A percentile compares a stretch with the other conserved stretches of the same genome.
These are phyloP conservation scores for Tetragonisca angustula DNA, from an alignment of 2,888 invertebrate genomes.

Conservation along the genomic window DNA sequence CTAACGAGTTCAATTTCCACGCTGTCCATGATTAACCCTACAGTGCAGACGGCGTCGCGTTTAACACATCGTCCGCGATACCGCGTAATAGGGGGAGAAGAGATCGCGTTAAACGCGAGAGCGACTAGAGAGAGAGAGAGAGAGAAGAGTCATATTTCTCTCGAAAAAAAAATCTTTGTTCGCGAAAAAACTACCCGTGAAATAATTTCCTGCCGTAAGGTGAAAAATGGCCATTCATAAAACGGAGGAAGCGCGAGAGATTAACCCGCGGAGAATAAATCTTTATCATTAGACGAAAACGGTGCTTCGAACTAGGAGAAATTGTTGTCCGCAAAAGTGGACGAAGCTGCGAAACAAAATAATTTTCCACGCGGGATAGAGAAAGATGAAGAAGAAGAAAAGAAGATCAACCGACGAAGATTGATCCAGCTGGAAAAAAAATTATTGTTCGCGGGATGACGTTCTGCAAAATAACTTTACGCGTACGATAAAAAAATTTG, in stretches of 20 bases:
- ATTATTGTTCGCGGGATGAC: not conserved
- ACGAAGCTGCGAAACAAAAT: not conserved
- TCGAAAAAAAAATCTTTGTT: not conserved
- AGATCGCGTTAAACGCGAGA: not conserved
- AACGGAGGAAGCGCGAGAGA: too few species aligned
- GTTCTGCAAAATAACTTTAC: not conserved
- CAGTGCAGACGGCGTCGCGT: constrained; percentile 24
- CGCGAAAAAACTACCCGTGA: not conserved
- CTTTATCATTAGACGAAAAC: too few species aligned
- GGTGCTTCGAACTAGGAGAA: too few species aligned
- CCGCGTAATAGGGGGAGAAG: not conserved
- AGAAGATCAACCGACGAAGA: not conserved
- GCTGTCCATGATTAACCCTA: constrained; percentile 38
- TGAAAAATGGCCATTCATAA: too few species aligned
- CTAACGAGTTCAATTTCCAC: constrained; percentile 21
- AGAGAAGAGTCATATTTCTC: not conserved
- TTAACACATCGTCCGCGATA: constrained; percentile 27
- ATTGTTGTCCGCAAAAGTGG: too few species aligned
- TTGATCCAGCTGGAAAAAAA: not conserved
- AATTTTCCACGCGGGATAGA: not conserved
- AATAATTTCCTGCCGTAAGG: too few species aligned
- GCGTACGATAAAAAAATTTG: not conserved
- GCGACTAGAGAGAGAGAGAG: not conserved
- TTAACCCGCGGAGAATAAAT: too few species aligned
- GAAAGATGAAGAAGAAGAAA: not conserved